Evolutionary conservation across 2,888 invertebrate species (phyloP), one percentile per base, ranked within the genome.

Genomic region (Pycnomerus fuliginosus): DNA sequence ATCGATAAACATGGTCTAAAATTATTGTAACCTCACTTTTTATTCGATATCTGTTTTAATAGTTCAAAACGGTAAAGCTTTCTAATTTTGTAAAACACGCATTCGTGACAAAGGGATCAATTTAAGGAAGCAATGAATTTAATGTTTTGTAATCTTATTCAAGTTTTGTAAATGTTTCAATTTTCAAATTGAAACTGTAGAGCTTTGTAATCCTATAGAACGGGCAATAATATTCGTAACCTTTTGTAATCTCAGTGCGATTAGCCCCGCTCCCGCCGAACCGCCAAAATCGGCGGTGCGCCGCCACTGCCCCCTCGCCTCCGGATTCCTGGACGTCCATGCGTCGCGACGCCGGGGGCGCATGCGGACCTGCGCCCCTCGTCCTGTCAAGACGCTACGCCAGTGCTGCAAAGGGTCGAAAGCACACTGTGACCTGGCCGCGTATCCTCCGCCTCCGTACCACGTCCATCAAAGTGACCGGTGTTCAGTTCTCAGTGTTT

Each of bases 381-480:
- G 14, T 23, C n/a, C 45, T 41, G 28, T 34, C 46, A 44, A 55
- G 55, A 55, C 63, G 63, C 62, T 61, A 59, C 67, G 64, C 56
- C 60, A 67, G 64, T 62, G 61, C 65, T 61, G 62, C 64, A 62
- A 54, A 59, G 55, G 55, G 54, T 55, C 54, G 60, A 55, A 58
- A 50, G 58, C 59, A 62, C 58, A 58, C 52, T 56, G 58, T 56
- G 56, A 53, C 53, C 55, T 48, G 59, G 50, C 50, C 61, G 61
- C 57, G 58, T 41, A 38, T 53, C 49, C 44, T 48, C 54, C 52
- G 55, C 54, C 51, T 52, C 47, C 49, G 56, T 48, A 20, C 8
- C 52, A 23, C 39, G 50, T 50, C 43, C 24, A 42, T 36, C 41
- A n/a, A n/a, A 53, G 38, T 48, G 51, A 32, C 47, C 37, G 43